These are phyloP conservation scores for Sycophaga agraensis DNA, from an alignment of 1,140 invertebrate genomes.

Conservation along the genomic window DNA sequence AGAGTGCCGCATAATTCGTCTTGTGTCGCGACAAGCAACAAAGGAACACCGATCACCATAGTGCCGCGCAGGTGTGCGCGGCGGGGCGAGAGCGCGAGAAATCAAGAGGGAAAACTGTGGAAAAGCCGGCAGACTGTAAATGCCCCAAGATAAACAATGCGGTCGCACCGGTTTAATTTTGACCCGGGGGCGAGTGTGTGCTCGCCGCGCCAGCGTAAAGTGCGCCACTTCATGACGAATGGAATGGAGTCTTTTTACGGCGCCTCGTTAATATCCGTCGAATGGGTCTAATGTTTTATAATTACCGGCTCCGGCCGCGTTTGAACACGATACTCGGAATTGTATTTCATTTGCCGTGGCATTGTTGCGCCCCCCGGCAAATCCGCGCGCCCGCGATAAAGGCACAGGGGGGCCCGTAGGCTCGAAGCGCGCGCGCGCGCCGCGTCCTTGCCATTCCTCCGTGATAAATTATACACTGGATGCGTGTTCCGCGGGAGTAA, in stretches of 20 bases:
- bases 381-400: not conserved
- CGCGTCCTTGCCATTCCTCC: no score
- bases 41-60: not conserved
- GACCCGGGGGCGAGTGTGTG: no score
- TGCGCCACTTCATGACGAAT: slow-evolving; percentile 21
- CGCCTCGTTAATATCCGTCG: slow-evolving; percentile 3
- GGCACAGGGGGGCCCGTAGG: not conserved
- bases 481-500: no score
- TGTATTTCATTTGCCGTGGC: slow-evolving; percentile 4
- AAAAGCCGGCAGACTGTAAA: not conserved
- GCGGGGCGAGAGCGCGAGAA: not conserved
- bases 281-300: slow-evolving; percentile 24
- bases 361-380: not conserved
- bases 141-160: slow-evolving; percentile 8
- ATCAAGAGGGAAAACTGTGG: not conserved
- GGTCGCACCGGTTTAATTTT: slow-evolving; percentile 17
- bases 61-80: no score
- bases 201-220: slow-evolving; percentile 5
- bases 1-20: not conserved
- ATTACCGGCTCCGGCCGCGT: no score
- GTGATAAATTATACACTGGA: no score
- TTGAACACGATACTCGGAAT: not conserved
- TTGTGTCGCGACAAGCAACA: not conserved
- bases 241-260: slow-evolving; percentile 19
- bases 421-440: no score